Evolutionary conservation across 2,797 vertebrate genomes (phyloP).

Genomic region (Anomalospiza imberbis): DNA sequence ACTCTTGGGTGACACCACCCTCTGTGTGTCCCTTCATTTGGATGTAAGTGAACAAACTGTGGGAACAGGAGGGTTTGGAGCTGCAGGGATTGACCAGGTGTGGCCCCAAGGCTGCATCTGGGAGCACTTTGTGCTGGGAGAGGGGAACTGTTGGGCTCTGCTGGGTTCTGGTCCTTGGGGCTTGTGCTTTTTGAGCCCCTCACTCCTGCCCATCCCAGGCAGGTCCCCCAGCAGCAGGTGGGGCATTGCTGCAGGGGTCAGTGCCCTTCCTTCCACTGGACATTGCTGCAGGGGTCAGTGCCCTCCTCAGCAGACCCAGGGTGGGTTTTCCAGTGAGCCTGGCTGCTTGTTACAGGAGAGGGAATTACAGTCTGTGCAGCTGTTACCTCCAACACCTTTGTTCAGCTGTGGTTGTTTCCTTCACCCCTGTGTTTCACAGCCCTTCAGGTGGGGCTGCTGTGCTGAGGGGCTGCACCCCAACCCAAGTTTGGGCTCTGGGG

Average conservation of each 20-base stretch:
- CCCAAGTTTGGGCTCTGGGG: neutral
- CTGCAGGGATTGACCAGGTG: neutral
- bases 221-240: neutral
- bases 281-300: neutral
- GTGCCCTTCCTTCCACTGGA: neutral
- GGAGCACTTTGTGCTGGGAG: neutral
- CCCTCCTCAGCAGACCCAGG: accelerated
- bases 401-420: neutral
- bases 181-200: neutral
- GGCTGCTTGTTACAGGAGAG: neutral
- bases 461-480: neutral
- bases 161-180: neutral
- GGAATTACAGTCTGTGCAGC: accelerated
- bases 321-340: neutral
- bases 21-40: accelerated
- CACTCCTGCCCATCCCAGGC: accelerated
- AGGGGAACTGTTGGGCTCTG: neutral
- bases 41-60: accelerated
- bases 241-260: neutral
- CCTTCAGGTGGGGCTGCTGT: neutral
- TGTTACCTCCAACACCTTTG: accelerated
- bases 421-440: accelerated
- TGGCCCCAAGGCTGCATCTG: neutral
- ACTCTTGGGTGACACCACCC: neutral
- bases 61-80: neutral